These are phyloP conservation scores for Trichogramma dendrolimi DNA, from an alignment of 2,888 invertebrate species.

Conservation along the genomic window DNA sequence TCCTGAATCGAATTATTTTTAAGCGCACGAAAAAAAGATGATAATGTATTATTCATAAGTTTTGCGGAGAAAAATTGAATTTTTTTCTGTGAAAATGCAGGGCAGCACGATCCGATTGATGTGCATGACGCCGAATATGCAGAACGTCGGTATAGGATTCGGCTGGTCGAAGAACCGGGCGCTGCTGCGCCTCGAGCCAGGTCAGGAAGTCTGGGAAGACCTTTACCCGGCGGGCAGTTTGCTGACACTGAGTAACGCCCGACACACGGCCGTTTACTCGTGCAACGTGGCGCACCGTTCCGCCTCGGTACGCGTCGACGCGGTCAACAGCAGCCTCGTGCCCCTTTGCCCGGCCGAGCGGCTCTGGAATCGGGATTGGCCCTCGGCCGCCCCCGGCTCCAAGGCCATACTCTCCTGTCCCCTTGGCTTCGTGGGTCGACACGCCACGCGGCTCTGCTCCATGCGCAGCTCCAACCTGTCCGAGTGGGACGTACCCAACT, in stretches of 20 bases:
- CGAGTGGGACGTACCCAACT: constrained; percentile 73
- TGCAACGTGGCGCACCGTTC: constrained; percentile 68
- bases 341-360: constrained; percentile 58
- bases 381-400: constrained; percentile 70
- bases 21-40: too few species aligned
- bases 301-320: constrained; percentile 63
- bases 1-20: too few species aligned
- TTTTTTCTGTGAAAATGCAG: constrained; percentile 46
- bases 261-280: constrained; percentile 74
- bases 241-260: constrained; percentile 71
- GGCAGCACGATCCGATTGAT: constrained; percentile 68
- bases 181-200: constrained; percentile 68
- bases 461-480: constrained; percentile 63
- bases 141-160: constrained; percentile 61
- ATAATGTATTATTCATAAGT: too few species aligned
- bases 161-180: constrained; percentile 79
- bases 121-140: constrained; percentile 64
- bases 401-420: constrained; percentile 65
- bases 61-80: too few species aligned
- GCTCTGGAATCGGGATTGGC: constrained; percentile 63
- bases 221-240: constrained; percentile 80
- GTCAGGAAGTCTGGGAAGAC: constrained; percentile 79
- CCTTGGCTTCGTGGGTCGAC: constrained; percentile 41
- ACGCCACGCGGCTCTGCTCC: constrained; percentile 55
- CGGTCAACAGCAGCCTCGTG: constrained; percentile 60